Conservation (phyloP, 2,888 invertebrate species). For the Callosobruchus maculatus region DNA sequence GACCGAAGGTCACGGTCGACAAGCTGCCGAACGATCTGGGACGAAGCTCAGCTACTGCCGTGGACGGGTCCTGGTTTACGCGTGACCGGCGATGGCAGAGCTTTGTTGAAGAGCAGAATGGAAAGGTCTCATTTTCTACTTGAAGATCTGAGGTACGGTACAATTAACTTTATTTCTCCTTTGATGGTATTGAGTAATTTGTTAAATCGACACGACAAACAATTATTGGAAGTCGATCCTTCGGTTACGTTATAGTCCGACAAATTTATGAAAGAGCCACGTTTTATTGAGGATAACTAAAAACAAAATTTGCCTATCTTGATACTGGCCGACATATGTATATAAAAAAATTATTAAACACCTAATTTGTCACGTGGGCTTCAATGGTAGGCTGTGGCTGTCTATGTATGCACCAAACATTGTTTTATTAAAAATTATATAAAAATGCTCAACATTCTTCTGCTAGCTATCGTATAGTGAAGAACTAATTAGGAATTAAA, state of each 20-base stretch:
- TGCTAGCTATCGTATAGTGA: too few relatives aligned
- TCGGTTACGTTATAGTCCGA: not conserved
- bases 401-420: too few relatives aligned
- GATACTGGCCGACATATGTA: too few relatives aligned
- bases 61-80: not conserved
- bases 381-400: too few relatives aligned
- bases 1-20: not conserved
- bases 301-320: too few relatives aligned
- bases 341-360: too few relatives aligned
- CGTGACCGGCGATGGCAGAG: not conserved
- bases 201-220: not conserved
- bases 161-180: not conserved
- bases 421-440: too few relatives aligned
- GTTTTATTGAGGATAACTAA: too few relatives aligned
- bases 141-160: not conserved
- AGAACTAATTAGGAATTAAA: too few relatives aligned
- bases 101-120: not conserved
- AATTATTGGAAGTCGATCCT: not conserved
- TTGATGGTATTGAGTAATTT: not conserved
- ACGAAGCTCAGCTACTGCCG: not conserved
- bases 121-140: not conserved
- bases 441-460: too few relatives aligned
- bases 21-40: not conserved
- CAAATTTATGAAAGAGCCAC: too few relatives aligned
- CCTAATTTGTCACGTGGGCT: too few relatives aligned